These are phyloP conservation scores for Danio kyathit DNA, from an alignment of 2,797 vertebrate species.

Conservation along the genomic window DNA sequence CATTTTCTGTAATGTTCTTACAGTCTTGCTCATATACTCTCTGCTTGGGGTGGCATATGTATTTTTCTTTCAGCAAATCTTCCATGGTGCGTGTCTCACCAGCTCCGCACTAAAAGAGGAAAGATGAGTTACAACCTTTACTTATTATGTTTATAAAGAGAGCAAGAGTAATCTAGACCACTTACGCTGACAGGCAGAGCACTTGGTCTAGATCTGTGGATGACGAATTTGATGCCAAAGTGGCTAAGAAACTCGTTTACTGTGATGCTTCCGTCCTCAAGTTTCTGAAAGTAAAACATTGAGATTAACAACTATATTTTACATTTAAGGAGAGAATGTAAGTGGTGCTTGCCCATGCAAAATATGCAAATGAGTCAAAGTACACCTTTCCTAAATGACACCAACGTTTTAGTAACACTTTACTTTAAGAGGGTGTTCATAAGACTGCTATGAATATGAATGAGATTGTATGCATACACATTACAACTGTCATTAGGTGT, in stretches of 20 bases:
- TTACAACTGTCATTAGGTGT: too few relatives aligned
- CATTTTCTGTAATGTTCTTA: constrained; percentile 77
- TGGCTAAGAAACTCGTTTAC: constrained; percentile 89
- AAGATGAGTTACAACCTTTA: background rate
- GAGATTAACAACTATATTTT: background rate
- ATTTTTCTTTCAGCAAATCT: constrained; percentile 82
- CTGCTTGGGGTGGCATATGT: constrained; percentile 85
- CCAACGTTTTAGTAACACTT: background rate
- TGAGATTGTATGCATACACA: too few relatives aligned
- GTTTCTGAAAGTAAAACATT: constrained; percentile 80
- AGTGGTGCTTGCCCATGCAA: background rate
- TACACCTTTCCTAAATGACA: background rate
- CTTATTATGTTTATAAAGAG: background rate
- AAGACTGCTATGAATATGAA: too few relatives aligned
- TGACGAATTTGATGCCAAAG: constrained; percentile 88
- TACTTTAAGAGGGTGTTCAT: too few relatives aligned
- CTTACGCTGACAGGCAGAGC: constrained; percentile 85
- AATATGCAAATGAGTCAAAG: background rate
- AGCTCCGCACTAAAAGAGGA: constrained; percentile 65
- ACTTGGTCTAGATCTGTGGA: constrained; percentile 92
- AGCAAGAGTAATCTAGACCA: background rate
- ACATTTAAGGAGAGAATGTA: background rate
- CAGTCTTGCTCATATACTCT: constrained; percentile 87
- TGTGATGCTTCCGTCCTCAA: constrained; percentile 86
- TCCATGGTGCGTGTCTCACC: constrained; percentile 71